Evolutionary conservation across 2,888 invertebrate genomes (phyloP).

Genomic region (Rhamnusium bicolor): DNA sequence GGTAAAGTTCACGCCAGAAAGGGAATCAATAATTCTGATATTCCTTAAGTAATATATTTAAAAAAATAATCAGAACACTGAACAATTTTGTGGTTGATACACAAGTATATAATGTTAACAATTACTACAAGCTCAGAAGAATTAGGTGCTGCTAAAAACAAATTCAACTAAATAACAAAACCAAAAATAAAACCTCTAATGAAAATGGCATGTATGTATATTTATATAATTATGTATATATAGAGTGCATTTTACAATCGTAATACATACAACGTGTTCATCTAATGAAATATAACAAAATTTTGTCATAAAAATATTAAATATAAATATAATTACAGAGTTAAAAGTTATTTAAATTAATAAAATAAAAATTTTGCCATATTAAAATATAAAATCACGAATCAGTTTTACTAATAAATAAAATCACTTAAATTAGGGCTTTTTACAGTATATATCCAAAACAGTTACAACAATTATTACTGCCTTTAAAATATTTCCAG

Average conservation of each 20-base stretch:
- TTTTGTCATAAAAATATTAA: constrained; percentile 52
- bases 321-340: constrained; percentile 48
- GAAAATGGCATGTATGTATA: constrained; percentile 68
- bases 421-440: constrained; percentile 26
- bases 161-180: constrained; percentile 32
- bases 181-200: constrained; percentile 51
- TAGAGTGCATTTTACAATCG: constrained; percentile 71
- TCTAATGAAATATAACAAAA: constrained; percentile 60
- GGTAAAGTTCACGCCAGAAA: not conserved
- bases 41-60: constrained; percentile 47
- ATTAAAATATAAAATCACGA: constrained; percentile 30
- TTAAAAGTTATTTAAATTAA: constrained; percentile 44
- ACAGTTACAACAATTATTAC: constrained; percentile 18
- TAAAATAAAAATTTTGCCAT: constrained; percentile 41
- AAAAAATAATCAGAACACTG: constrained; percentile 50
- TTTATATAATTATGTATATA: constrained; percentile 67
- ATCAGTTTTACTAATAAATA: constrained; percentile 28
- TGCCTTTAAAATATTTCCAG: constrained; percentile 7
- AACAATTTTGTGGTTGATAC: constrained; percentile 47
- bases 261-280: constrained; percentile 70
- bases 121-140: constrained; percentile 45
- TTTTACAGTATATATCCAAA: constrained; percentile 21
- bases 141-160: constrained; percentile 43
- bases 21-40: constrained; percentile 35
- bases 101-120: constrained; percentile 44